phyloP scores from a whole-genome alignment of 1,140 invertebrate genomes.

The Trinorchestia longiramus region DNA sequence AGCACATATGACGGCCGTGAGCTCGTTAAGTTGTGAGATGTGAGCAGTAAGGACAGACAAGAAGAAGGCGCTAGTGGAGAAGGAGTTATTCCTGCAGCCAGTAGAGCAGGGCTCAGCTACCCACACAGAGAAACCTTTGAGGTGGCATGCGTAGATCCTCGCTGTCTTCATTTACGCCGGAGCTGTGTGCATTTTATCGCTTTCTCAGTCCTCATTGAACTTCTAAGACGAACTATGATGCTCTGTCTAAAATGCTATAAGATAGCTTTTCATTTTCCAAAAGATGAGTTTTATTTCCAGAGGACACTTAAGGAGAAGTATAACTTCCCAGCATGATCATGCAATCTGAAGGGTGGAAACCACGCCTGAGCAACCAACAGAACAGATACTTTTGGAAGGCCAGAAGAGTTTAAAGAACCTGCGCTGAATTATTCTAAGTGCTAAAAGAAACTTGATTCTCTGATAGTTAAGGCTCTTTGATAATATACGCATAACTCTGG shows the following conservation, averaged over 20 bases:
- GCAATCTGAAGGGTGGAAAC: neutral
- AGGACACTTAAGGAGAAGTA: neutral
- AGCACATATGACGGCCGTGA: neutral
- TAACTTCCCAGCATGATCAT: neutral
- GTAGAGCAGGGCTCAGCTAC: neutral
- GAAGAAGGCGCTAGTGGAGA: neutral
- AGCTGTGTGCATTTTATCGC: neutral
- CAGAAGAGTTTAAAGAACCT: neutral
- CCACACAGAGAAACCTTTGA: neutral
- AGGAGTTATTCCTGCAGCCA: neutral
- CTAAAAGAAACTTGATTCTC: too few relatives aligned
- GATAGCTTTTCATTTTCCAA: too few relatives aligned
- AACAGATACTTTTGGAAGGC: neutral
- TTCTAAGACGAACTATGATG: neutral
- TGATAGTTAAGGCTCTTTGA: too few relatives aligned
- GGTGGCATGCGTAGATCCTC: neutral
- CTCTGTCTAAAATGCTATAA: neutral
- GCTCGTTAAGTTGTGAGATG: neutral
- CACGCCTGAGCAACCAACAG: neutral
- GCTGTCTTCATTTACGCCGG: neutral
- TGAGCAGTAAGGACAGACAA: neutral
- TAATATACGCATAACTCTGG: too few relatives aligned
- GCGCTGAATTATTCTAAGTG: neutral
- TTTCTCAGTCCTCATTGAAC: neutral
- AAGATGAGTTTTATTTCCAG: too few relatives aligned